Evolutionary conservation across 2,113 vertebrate species (phyloP).

Genomic region (Calyptomena viridis): DNA sequence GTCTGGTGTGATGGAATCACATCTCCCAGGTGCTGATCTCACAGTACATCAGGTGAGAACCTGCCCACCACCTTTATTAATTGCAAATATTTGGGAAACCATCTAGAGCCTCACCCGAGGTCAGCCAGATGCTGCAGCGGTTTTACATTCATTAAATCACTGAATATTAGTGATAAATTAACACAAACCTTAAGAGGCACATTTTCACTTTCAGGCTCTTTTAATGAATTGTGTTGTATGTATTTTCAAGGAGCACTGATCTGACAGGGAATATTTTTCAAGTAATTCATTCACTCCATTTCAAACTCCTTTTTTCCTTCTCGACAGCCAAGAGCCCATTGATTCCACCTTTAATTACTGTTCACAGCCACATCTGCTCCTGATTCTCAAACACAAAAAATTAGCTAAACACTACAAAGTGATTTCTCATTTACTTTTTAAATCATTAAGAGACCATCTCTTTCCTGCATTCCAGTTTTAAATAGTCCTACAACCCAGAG

Average conservation of each 20-base stretch:
- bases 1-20: neutral
- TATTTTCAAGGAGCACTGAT: slow-evolving; percentile 45
- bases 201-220: slow-evolving; percentile 31
- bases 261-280: slow-evolving; percentile 32
- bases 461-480: neutral
- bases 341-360: slow-evolving; percentile 19
- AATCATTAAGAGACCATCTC: neutral
- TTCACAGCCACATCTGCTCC: neutral
- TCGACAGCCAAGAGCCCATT: neutral
- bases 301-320: neutral
- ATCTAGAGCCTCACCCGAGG: neutral
- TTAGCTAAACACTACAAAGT: neutral
- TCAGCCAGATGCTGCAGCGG: neutral
- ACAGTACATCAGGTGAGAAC: neutral
- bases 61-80: accelerated
- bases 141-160: neutral
- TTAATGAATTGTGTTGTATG: neutral
- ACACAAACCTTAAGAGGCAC: neutral
- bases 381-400: neutral
- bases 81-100: neutral
- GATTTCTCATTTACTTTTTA: neutral
- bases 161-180: slow-evolving; percentile 2
- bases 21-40: neutral
- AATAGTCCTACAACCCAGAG: neutral
- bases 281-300: slow-evolving; percentile 35